Evolutionary conservation across 2,888 invertebrate species (phyloP), one percentile per base, ranked within the genome.

Genomic region (Drosophila tanythrix): DNA sequence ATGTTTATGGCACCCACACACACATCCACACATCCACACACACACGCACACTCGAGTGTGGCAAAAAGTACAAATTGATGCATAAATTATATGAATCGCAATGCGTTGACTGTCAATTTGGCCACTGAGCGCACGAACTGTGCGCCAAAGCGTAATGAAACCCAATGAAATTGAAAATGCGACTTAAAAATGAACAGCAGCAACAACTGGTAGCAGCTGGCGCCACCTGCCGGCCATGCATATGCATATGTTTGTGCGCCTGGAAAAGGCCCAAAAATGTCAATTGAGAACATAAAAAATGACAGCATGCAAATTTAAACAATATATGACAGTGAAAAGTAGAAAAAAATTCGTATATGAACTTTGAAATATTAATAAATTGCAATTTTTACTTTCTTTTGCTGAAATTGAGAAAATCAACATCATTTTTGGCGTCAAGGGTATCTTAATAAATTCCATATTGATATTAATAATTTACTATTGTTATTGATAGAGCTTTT

Each of bases 31-130:
- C 57, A 53, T 21, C 36, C 43, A n/a, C 35, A 15, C n/a, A 33
- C 36, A n/a, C 29, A 40, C 6, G 43, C 29, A 46, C 53, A 61
- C 33, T 15, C 2, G 25, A 25, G 15, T 15, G 46, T 46, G 58
- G 53, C 52, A 51, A 67, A 79, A 56, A 75, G 61, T 56, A 79
- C 79, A 78, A 78, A 81, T 83, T 81, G 83, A 72, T 86, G 86
- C 83, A 88, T 88, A 88, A 83, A 80, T 85, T 88, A 85, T 80
- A 73, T 57, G 71, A 75, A 76, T 75, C 80, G 85, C 85, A 88
- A 83, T 85, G 85, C 86, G 86, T 83, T 88, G 82, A 75, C 83
- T 88, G 88, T 88, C 85, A 83, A 78, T 79, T 63, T 81, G 78
- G 67, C 75, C 78, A 78, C 69, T 68, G 77, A 78, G 73, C 80